Percentiles rank a stretch among this genome's conserved stretches.
These are phyloP conservation scores for Vollenhovia emeryi DNA, from an alignment of 1,140 invertebrate genomes.

Conservation along the genomic window DNA sequence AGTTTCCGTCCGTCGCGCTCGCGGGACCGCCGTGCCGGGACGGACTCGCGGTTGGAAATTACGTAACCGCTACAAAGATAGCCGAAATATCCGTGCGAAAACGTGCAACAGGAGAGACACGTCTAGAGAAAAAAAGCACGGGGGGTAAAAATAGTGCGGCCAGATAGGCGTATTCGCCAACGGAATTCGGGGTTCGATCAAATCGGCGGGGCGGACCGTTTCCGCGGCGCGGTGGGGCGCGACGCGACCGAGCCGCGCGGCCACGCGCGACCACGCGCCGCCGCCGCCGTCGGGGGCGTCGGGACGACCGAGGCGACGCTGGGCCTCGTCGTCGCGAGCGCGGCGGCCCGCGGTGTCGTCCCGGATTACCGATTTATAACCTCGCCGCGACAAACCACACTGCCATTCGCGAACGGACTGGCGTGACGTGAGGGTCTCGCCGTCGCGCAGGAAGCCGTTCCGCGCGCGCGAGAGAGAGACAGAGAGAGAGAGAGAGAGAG, in stretches of 20 bases:
- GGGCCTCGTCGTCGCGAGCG: too few relatives aligned
- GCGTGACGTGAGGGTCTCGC: constrained; percentile 58
- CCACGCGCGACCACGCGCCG: too few relatives aligned
- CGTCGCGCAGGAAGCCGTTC: constrained; percentile 63
- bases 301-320: too few relatives aligned
- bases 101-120: not conserved
- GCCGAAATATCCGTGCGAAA: not conserved
- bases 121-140: not conserved
- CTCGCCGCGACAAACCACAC: constrained; percentile 55
- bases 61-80: not conserved
- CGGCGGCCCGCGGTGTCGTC: constrained; percentile 35
- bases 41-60: not conserved
- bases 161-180: not conserved
- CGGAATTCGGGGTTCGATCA: too few relatives aligned
- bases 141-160: not conserved
- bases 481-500: too few relatives aligned
- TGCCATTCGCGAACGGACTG: constrained; percentile 46
- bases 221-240: too few relatives aligned
- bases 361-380: constrained; percentile 65
- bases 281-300: too few relatives aligned
- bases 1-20: too few relatives aligned
- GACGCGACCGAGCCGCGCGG: too few relatives aligned
- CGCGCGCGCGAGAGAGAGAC: constrained; percentile 45
- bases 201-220: too few relatives aligned
- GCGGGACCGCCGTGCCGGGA: not conserved